These are phyloP conservation scores for Habrosyne pyritoides DNA, from an alignment of 2,888 invertebrate genomes.

Conservation along the genomic window DNA sequence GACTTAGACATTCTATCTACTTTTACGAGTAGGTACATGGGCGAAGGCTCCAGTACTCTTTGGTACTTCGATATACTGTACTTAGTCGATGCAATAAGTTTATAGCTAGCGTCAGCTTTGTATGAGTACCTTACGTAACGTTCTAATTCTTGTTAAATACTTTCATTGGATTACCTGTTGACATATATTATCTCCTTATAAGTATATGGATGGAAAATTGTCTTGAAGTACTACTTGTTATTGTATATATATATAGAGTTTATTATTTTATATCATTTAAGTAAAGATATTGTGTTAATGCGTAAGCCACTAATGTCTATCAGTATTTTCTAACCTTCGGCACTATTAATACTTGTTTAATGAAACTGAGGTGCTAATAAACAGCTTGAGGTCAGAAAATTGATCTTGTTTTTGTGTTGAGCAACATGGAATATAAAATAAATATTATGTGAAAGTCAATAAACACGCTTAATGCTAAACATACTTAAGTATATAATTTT, in stretches of 20 bases:
- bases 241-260: background rate
- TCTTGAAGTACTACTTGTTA: background rate
- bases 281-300: background rate
- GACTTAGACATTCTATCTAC: slow-evolving; percentile 84
- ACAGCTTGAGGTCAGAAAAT: slow-evolving; percentile 6
- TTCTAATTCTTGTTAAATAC: slow-evolving; percentile 59
- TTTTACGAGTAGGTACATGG: slow-evolving; percentile 76
- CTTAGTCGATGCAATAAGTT: slow-evolving; percentile 57
- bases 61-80: slow-evolving; percentile 64
- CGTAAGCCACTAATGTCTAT: background rate
- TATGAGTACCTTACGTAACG: slow-evolving; percentile 50
- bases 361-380: slow-evolving; percentile 16
- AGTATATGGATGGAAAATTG: slow-evolving; percentile 14
- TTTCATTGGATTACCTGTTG: slow-evolving; percentile 55
- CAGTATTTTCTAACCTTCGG: slow-evolving; percentile 24
- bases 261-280: background rate
- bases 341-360: slow-evolving; percentile 25
- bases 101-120: slow-evolving; percentile 48
- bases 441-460: background rate
- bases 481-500: background rate
- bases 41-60: slow-evolving; percentile 72
- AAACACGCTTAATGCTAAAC: background rate
- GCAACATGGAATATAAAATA: background rate
- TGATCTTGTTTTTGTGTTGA: background rate
- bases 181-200: slow-evolving; percentile 16